These are phyloP conservation scores for Tipula unca DNA, from an alignment of 2,888 invertebrate genomes.

Conservation along the genomic window DNA sequence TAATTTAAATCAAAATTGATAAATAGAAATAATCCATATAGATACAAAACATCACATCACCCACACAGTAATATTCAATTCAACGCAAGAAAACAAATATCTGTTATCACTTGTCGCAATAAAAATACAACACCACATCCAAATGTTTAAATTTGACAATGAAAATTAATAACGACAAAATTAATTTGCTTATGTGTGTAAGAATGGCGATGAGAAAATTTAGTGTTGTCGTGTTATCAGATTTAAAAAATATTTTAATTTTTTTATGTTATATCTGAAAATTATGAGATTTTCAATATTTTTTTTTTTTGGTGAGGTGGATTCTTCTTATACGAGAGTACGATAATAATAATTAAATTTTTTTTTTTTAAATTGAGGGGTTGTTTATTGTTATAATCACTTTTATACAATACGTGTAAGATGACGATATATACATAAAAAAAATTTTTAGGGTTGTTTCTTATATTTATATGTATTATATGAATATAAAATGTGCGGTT, in stretches of 20 bases:
- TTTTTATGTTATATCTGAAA: not conserved
- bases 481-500: not conserved
- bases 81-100: not conserved
- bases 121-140: no score
- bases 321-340: not conserved
- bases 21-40: no score
- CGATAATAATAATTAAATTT: not conserved
- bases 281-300: not conserved
- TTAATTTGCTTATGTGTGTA: not conserved
- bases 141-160: not conserved
- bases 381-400: not conserved
- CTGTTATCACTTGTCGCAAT: not conserved
- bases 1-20: no score
- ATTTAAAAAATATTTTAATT: not conserved
- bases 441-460: not conserved
- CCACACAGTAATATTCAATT: not conserved
- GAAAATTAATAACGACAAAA: not conserved
- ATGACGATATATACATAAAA: not conserved
- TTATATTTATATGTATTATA: no score
- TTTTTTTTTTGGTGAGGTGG: not conserved
- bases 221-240: not conserved
- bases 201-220: not conserved
- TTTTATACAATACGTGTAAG: not conserved
- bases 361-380: not conserved
- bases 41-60: not conserved